phyloP scores from a whole-genome alignment of 1,140 invertebrate genomes.

The Drosophila nasuta region DNA sequence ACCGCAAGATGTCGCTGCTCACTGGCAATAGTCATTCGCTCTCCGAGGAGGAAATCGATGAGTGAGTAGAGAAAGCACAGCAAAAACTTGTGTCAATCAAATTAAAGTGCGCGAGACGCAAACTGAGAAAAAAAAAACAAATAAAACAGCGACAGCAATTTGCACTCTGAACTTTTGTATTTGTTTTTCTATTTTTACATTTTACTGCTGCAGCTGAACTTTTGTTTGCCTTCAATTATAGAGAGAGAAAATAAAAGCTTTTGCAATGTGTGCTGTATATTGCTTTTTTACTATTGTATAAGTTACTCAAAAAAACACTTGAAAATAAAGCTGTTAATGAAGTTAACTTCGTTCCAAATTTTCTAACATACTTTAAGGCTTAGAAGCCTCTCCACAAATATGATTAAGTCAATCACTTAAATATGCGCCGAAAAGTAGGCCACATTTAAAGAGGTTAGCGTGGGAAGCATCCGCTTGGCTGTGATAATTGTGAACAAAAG shows the following conservation, averaged over 20 bases:
- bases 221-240: background rate
- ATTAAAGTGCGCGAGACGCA: constrained; percentile 47
- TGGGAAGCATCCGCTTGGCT: constrained; percentile 1
- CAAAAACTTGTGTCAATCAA: constrained; percentile 18
- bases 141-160: constrained; percentile 12
- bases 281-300: too few species aligned
- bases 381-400: background rate
- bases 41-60: constrained; percentile 86
- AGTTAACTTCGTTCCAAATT: background rate
- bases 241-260: too few species aligned
- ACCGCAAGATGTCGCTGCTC: constrained; percentile 74
- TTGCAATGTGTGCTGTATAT: too few species aligned
- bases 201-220: background rate
- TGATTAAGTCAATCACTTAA: background rate
- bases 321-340: too few species aligned
- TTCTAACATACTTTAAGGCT: too few species aligned
- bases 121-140: constrained; percentile 29
- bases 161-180: constrained; percentile 40
- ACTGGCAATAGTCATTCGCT: constrained; percentile 81
- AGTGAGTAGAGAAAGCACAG: constrained; percentile 84
- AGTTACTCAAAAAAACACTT: too few species aligned
- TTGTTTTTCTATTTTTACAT: background rate
- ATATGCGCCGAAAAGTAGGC: background rate
- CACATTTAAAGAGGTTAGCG: background rate
- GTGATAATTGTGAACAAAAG: constrained; percentile 14